phyloP scores from a whole-genome alignment of 2,113 vertebrate species.

The Chelonoidis abingdonii region DNA sequence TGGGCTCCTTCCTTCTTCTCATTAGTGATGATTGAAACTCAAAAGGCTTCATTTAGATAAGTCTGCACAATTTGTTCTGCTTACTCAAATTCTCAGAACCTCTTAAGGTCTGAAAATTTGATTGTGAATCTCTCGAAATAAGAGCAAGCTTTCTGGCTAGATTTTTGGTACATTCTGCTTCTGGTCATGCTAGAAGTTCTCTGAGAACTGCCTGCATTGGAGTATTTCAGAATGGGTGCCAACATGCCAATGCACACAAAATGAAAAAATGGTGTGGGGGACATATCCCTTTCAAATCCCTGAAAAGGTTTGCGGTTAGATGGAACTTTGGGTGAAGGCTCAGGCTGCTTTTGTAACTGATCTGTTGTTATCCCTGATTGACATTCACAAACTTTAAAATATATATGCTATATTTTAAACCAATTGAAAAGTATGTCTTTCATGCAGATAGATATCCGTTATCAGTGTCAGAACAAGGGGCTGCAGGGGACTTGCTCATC shows the following conservation, averaged over 20 bases:
- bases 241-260: background rate
- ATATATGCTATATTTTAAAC: no score
- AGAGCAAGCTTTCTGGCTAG: background rate
- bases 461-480: no score
- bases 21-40: background rate
- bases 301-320: background rate
- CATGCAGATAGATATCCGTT: no score
- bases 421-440: no score
- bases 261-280: background rate
- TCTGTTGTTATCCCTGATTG: background rate
- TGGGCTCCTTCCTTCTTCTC: background rate
- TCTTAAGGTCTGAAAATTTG: background rate
- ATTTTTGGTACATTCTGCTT: background rate
- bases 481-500: no score
- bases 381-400: background rate
- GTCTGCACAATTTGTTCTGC: background rate
- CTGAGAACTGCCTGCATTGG: background rate
- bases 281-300: background rate
- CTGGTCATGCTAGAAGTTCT: background rate
- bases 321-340: background rate
- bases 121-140: background rate
- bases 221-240: background rate
- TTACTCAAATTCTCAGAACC: background rate
- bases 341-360: background rate
- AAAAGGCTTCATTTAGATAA: background rate